These are phyloP conservation scores for Otolemur crassicaudatus DNA, from an alignment of 2,797 vertebrate genomes.

Conservation along the genomic window DNA sequence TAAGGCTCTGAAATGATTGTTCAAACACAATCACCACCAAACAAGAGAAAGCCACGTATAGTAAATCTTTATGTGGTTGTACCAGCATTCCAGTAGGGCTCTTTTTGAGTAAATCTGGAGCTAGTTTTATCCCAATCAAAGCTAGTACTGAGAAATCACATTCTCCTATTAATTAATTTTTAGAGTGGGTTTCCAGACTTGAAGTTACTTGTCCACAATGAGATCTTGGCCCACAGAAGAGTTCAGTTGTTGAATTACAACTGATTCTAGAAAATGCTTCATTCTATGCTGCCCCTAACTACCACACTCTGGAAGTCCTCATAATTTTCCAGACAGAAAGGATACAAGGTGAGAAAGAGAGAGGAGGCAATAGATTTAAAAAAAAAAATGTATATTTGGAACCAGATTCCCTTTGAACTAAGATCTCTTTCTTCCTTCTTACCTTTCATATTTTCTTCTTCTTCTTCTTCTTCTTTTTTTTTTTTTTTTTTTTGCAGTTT, in stretches of 20 bases:
- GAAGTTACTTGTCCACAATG: not conserved
- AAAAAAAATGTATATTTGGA: not conserved
- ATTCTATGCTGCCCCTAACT: not conserved
- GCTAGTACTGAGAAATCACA: not conserved
- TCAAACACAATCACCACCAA: not conserved
- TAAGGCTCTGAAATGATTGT: not conserved
- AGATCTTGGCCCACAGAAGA: not conserved
- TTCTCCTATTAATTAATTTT: not conserved
- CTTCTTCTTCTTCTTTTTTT: too few species aligned
- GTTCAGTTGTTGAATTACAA: not conserved
- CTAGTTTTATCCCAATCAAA: not conserved
- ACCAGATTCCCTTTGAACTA: not conserved
- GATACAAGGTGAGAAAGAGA: fast-evolving
- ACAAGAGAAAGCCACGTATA: not conserved
- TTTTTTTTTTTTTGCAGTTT: too few species aligned
- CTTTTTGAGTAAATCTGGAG: not conserved
- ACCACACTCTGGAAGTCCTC: not conserved
- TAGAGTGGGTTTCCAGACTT: not conserved
- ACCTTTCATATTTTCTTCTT: not conserved
- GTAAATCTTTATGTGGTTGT: not conserved
- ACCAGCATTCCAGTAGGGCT: not conserved
- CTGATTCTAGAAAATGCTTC: not conserved
- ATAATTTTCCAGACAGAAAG: constrained; percentile 23
- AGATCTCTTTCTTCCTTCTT: not conserved
- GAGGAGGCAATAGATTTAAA: not conserved